These are phyloP conservation scores for Pachyramphus minor DNA, from an alignment of 2,113 vertebrate genomes.

Conservation along the genomic window DNA sequence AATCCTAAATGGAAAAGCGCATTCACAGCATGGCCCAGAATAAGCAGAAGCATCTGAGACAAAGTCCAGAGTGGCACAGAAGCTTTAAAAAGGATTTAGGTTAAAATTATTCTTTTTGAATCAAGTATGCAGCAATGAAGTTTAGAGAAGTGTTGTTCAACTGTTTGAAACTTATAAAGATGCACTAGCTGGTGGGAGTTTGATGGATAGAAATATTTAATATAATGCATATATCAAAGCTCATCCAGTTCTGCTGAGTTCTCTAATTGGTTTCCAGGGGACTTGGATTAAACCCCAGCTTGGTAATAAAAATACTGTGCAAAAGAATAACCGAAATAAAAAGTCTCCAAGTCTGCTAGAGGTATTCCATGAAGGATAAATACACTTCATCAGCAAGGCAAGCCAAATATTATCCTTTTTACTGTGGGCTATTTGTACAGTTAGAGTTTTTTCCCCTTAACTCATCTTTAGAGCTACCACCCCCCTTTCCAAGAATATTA, in stretches of 20 bases:
- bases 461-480: not conserved
- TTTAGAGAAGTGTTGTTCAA: not conserved
- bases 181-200: not conserved
- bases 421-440: not conserved
- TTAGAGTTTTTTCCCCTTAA: not conserved
- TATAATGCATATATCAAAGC: conserved; percentile 16
- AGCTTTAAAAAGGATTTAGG: not conserved
- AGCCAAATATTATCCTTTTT: conserved; percentile 13
- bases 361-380: not conserved
- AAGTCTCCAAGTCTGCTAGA: not conserved
- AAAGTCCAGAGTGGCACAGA: not conserved
- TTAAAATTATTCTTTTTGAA: not conserved
- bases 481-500: not conserved
- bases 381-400: not conserved
- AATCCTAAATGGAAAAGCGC: not conserved
- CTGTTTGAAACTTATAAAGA: not conserved
- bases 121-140: not conserved
- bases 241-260: not conserved
- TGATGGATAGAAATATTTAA: not conserved
- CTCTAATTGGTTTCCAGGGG: conserved; percentile 41
- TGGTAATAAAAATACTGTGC: not conserved
- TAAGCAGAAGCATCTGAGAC: not conserved
- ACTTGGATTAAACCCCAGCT: not conserved
- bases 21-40: not conserved
- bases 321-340: not conserved